These are phyloP conservation scores for Malacoraja senta DNA, from an alignment of 2,797 vertebrate genomes.

Conservation along the genomic window DNA sequence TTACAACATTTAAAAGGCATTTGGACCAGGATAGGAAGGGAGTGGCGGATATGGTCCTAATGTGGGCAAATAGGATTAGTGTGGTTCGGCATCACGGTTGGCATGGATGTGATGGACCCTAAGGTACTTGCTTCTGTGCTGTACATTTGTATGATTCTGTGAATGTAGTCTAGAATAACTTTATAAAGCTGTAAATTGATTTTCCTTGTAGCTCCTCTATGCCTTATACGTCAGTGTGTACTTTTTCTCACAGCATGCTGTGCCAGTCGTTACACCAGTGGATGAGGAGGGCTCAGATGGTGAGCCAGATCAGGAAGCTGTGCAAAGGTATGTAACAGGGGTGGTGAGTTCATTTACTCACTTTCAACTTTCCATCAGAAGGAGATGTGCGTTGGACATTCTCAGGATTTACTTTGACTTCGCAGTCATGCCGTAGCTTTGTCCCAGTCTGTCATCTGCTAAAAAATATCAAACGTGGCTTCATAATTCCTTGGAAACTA, in stretches of 20 bases:
- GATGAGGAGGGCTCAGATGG: constrained; percentile 97
- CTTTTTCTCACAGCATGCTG: constrained; percentile 67
- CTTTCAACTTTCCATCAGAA: background rate
- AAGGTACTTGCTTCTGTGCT: background rate
- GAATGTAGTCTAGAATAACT: background rate
- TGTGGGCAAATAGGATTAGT: too few relatives aligned
- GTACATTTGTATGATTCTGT: too few relatives aligned
- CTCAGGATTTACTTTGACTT: background rate
- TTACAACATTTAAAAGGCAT: too few relatives aligned
- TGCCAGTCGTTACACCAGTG: constrained; percentile 87
- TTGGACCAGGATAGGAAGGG: too few relatives aligned
- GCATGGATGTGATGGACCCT: too few relatives aligned
- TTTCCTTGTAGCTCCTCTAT: background rate
- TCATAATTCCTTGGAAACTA: background rate
- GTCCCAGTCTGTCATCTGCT: background rate
- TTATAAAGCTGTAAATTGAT: background rate
- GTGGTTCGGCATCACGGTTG: too few relatives aligned
- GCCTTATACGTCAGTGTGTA: too few relatives aligned
- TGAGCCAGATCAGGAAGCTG: constrained; percentile 94
- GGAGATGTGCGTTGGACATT: background rate
- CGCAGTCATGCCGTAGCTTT: background rate
- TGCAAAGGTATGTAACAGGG: constrained; percentile 78
- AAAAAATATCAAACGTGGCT: background rate
- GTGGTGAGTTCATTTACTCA: background rate
- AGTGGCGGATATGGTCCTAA: too few relatives aligned